Evolutionary conservation across 2,797 vertebrate species (phyloP).

Genomic region (Spea hammondii): DNA sequence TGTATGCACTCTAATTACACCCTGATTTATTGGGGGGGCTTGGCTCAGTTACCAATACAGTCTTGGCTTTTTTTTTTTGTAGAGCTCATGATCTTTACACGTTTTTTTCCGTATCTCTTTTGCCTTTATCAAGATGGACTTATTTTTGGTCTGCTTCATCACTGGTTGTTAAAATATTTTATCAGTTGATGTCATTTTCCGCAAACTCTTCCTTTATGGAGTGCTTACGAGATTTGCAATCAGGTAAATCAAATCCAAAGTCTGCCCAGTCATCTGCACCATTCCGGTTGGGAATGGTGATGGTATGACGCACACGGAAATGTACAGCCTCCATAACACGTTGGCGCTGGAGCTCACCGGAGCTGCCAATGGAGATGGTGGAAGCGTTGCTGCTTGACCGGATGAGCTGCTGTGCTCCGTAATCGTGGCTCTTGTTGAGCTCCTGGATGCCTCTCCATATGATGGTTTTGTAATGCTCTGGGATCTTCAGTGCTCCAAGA

Average conservation of each 20-base stretch:
- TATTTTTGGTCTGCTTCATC: slow-evolving; percentile 22
- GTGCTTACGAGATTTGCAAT: slow-evolving; percentile 89
- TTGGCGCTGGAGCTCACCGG: slow-evolving; percentile 91
- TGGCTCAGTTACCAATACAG: background rate
- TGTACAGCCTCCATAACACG: slow-evolving; percentile 98
- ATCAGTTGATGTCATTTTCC: slow-evolving; percentile 86
- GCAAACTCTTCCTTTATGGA: slow-evolving; percentile 95
- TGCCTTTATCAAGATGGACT: slow-evolving; percentile 2
- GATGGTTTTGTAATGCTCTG: slow-evolving; percentile 86
- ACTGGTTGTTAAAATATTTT: background rate
- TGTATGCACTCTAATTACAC: background rate
- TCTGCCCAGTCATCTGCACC: slow-evolving; percentile 89
- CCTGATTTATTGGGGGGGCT: background rate
- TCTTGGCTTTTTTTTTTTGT: background rate
- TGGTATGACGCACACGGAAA: slow-evolving; percentile 95
- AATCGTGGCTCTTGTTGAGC: slow-evolving; percentile 88
- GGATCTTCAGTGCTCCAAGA: slow-evolving; percentile 91
- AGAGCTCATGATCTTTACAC: background rate
- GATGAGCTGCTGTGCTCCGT: slow-evolving; percentile 83
- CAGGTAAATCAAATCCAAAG: slow-evolving; percentile 96
- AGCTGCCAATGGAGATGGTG: slow-evolving; percentile 78
- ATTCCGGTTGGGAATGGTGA: slow-evolving; percentile 92
- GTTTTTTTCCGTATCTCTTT: background rate
- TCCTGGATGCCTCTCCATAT: slow-evolving; percentile 98
- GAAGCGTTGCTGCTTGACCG: slow-evolving; percentile 89